Base-by-base conservation (phyloP, 2,888 invertebrate genomes). In the Amiota minor region DNA sequence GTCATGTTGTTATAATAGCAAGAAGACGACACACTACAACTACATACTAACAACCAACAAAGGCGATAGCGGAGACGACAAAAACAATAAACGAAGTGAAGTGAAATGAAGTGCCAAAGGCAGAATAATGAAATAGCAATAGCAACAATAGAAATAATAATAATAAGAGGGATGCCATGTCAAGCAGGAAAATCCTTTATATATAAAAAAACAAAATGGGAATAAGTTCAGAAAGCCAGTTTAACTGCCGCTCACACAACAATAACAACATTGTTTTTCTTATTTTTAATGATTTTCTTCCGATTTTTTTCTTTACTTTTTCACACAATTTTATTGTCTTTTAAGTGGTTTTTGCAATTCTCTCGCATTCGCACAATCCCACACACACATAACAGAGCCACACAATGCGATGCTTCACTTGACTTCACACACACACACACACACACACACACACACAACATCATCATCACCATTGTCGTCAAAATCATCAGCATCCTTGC, bases 261-360 rank as follows among this genome's bases (percentile, higher is more conserved):
- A 35, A 35, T 8, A 35, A 35, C 35, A 35, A 35, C 6, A 75
- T 72, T 65, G 72, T 76, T 76, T n/a, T 61, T 56, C n/a, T n/a
- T 56, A 72, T 76, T 71, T 75, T 45, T 70, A 65, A 49, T 65
- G 74, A 71, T 74, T 55, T 74, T 74, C 73, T 73, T 76, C n/a
- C 55, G 14, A 68, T 73, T 73, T 35, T 35, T 35, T 23, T 23
- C 35, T 35, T 35, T 3, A 8, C 35, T 35, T 35, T 35, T 72
- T 69, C 68, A 74, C 75, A 75, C 77, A 18, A 16, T 71, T 23
- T 61, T 70, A 45, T 70, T 73, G 16, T 72, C 72, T 56, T 62
- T 72, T 12, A 79, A 80, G 35, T 75, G 70, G 72, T 78, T 65
- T 46, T 65, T 35, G 35, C 35, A 35, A 35, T 35, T 23, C 35